These are phyloP conservation scores for Drosophila oshimai DNA, from an alignment of 1,140 invertebrate species.

Conservation along the genomic window DNA sequence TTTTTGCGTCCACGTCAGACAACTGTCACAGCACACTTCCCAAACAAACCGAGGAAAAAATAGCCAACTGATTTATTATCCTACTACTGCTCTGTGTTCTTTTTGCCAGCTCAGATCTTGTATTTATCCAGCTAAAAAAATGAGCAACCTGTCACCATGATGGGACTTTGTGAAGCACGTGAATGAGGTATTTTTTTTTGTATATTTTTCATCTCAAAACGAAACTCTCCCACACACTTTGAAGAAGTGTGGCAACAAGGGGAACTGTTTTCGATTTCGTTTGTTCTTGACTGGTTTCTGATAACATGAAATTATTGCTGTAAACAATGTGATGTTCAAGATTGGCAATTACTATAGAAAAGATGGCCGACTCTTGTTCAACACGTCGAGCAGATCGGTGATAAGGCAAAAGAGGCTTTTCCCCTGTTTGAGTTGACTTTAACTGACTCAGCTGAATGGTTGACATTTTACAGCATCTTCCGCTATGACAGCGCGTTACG, in stretches of 20 bases:
- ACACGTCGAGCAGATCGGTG: conserved; percentile 4
- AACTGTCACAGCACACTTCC: conserved; percentile 6
- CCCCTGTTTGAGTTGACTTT: neutral
- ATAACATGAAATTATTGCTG: conserved; percentile 40
- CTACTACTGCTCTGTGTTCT: conserved; percentile 5
- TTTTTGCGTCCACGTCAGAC: conserved; percentile 23
- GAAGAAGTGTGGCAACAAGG: neutral
- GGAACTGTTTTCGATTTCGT: neutral
- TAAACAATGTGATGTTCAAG: conserved; percentile 35
- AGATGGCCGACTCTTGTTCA: conserved; percentile 31
- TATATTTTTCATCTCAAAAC: neutral
- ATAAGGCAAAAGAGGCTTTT: conserved; percentile 1
- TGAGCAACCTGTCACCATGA: conserved; percentile 1
- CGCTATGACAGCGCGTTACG: conserved; percentile 46
- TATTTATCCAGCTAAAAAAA: conserved; percentile 9
- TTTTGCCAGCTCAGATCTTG: neutral
- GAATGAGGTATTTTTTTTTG: neutral
- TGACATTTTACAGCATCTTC: conserved; percentile 58
- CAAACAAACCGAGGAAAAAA: conserved; percentile 21
- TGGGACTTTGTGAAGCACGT: conserved; percentile 11
- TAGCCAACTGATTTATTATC: conserved; percentile 23
- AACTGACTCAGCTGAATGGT: conserved; percentile 38
- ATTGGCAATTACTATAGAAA: conserved; percentile 38
- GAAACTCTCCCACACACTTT: neutral
- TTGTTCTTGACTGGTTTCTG: neutral